Evolutionary conservation across 2,113 vertebrate species (phyloP).

Genomic region (Procapra przewalskii): DNA sequence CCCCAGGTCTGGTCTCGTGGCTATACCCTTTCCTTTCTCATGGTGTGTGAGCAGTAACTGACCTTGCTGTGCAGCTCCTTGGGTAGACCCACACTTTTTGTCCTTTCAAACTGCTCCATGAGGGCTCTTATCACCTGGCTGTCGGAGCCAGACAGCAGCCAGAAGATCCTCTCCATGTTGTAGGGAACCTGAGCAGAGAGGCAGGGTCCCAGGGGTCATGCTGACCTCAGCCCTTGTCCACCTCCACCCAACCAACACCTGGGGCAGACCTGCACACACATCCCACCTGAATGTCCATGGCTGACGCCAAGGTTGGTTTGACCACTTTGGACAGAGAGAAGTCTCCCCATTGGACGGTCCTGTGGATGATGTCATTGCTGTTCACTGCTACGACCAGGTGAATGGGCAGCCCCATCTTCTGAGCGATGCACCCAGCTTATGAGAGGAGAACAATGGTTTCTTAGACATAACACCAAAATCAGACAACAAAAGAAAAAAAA

Average conservation of each 20-base stretch:
- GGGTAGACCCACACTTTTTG: constrained; percentile 78
- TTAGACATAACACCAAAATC: neutral
- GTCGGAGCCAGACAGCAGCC: constrained; percentile 85
- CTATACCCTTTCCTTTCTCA: neutral
- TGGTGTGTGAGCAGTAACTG: neutral
- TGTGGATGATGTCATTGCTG: constrained; percentile 89
- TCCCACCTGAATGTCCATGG: constrained; percentile 95
- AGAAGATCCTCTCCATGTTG: constrained; percentile 95
- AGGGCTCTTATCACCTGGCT: constrained; percentile 78
- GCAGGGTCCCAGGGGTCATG: neutral
- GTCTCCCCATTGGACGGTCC: constrained; percentile 86
- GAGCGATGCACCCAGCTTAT: constrained; percentile 85
- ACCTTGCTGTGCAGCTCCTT: constrained; percentile 80
- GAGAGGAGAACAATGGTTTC: neutral
- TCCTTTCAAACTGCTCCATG: constrained; percentile 88
- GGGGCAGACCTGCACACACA: neutral
- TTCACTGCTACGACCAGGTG: constrained; percentile 88
- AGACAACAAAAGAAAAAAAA: neutral
- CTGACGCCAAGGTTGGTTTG: constrained; percentile 87
- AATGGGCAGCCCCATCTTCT: constrained; percentile 89
- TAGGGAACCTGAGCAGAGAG: constrained; percentile 87
- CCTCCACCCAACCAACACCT: neutral
- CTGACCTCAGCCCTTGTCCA: neutral
- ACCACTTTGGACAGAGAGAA: constrained; percentile 84
- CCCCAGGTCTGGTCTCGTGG: neutral